phyloP scores from a whole-genome alignment of 2,797 vertebrate species.

The Leptoclinus maculatus region DNA sequence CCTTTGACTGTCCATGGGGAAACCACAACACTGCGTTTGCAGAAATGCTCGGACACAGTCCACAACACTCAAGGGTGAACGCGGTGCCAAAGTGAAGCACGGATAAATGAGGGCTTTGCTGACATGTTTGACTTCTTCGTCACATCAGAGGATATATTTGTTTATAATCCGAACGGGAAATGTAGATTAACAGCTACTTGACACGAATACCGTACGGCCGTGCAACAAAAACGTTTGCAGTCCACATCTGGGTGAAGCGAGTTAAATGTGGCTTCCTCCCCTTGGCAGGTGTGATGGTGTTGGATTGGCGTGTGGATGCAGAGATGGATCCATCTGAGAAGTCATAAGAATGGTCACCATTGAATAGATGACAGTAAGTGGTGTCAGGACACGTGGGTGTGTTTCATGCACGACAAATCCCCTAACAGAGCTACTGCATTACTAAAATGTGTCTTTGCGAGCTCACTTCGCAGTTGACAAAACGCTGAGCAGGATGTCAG shows the following conservation, averaged over 20 bases:
- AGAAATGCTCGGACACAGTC: slow-evolving; percentile 50
- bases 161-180: slow-evolving; percentile 58
- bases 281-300: slow-evolving; percentile 81
- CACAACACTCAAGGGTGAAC: slow-evolving; percentile 37
- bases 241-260: slow-evolving; percentile 50
- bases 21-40: slow-evolving; percentile 46
- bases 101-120: slow-evolving; percentile 48
- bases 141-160: slow-evolving; percentile 49
- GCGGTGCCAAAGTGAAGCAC: slow-evolving; percentile 51
- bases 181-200: slow-evolving; percentile 59
- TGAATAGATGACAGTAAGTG: slow-evolving; percentile 19
- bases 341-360: slow-evolving; percentile 59
- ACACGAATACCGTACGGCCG: slow-evolving; percentile 46
- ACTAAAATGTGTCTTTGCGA: slow-evolving; percentile 62
- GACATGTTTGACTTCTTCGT: slow-evolving; percentile 39
- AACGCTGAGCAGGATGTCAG: slow-evolving; percentile 73
- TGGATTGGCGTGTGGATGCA: slow-evolving; percentile 70
- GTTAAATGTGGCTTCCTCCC: slow-evolving; percentile 65
- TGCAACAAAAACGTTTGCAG: slow-evolving; percentile 46
- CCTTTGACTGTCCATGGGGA: slow-evolving; percentile 34
- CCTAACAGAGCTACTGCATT: slow-evolving; percentile 38
- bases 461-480: slow-evolving; percentile 75
- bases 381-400: slow-evolving; percentile 31
- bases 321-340: slow-evolving; percentile 78
- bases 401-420: slow-evolving; percentile 37